Evolutionary conservation across 2,113 vertebrate genomes (phyloP), one percentile per base, ranked within the genome.

Genomic region (Aepyceros melampus): DNA sequence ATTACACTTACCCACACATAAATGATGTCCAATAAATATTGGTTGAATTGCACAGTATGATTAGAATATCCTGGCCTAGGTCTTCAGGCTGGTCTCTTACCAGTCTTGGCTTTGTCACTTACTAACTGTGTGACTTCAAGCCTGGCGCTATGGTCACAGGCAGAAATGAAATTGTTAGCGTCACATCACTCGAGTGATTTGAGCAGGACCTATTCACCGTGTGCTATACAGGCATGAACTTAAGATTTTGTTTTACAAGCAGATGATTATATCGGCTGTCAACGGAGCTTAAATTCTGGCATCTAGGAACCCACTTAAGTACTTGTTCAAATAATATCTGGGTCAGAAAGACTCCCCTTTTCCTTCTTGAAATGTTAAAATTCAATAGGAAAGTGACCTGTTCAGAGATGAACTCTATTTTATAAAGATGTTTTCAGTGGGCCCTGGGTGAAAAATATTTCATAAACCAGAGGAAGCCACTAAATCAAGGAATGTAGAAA

Each of bases 301-400:
- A 91, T 95, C 79, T 51, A 95, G 74, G 89, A 96, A 94, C 92
- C 51, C 58, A 95, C 92, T 98, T 98, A 96, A 97, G 95, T 91
- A 96, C 83, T 95, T 96, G 89, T 71, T 96, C 87, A 92, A 85
- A 97, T 93, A 97, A 89, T 98, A 98, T 98, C 91, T 98, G 94
- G 98, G 98, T 99, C 98, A 98, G 98, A 98, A 97, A 98, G 96
- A 96, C 94, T 98, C 97, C 49, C 58, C 51, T 91, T 97, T 96
- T 96, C 97, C 91, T 94, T 97, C 81, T 97, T 96, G 97, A 98
- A 98, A 98, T 97, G 97, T 97, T 96, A 97, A 97, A 98, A 98
- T 98, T 94, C 97, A 98, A 96, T 98, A 97, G 97, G 91, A 97
- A 98, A 98, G 92, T 98, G 98, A 98, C 98, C 97, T 91, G 96